Base-by-base conservation (phyloP, 2,113 vertebrate species). In the Noctilio leporinus region DNA sequence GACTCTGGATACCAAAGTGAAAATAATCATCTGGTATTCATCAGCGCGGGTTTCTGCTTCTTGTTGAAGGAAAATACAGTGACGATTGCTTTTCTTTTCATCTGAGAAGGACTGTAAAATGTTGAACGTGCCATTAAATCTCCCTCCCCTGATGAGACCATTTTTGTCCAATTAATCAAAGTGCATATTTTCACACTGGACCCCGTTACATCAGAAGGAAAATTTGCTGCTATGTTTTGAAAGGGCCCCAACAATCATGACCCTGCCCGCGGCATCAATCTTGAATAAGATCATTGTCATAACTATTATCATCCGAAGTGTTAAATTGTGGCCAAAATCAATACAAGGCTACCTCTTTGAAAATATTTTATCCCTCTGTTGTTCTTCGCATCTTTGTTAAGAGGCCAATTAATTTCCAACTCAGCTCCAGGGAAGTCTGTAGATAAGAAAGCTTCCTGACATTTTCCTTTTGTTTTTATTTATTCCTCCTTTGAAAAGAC, bases 271-370 rank as follows among this genome's bases (percentile, higher is more conserved):
- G 89, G 92, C 97, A 97, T 98, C 97, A 59, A 97, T 98, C 97
- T 97, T 97, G 96, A 98, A 98, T 98, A 97, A 97, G 97, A 98
- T 98, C 96, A 59, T 98, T 98, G 97, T 97, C 98, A 97, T 98
- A 98, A 98, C 97, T 98, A 87, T 97, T 98, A 97, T 97, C 98
- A 98, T 98, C 96, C 95, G 94, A 98, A 98, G 98, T 98, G 98
- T 97, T 97, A 98, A 98, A 98, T 98, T 98, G 93, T 98, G 98
- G 96, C 98, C 96, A 97, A 97, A 98, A 98, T 98, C 98, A 96
- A 97, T 97, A 85, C 97, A 85, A 80, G 69, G 96, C 97, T 97
- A 93, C 96, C 3, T 40, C 97, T 98, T 95, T 73, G 55, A 89
- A 91, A 83, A 4, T 93, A 95, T 97, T 98, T 98, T 97, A 97